Base-by-base conservation (phyloP, 2,113 vertebrate genomes). In the Cavia porcellus region DNA sequence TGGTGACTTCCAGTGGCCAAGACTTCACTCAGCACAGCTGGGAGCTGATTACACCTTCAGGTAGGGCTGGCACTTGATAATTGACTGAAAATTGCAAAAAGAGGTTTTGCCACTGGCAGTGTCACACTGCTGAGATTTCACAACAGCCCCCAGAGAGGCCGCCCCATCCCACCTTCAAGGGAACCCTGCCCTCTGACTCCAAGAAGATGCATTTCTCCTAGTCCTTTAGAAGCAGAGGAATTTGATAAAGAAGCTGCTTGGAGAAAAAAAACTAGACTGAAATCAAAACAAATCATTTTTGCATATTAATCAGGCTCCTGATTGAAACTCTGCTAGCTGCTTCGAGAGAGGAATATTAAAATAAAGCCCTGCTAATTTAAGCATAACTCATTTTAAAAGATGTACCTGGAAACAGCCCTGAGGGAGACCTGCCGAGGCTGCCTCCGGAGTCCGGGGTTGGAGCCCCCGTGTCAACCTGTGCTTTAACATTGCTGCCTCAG, bases 221-320 rank as follows among this genome's bases (percentile, higher is more conserved):
- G 93, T 97, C 70, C 8, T 92, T 96, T 98, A 93, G 96, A 90
- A 97, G 94, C 87, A 97, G 77, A 98, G 92, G 74, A 86, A 94
- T 96, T 94, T 83, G 90, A 97, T 96, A 98, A 96, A 97, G 95
- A 96, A 97, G 93, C 64, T 72, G 42, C 47, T 88, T 89, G 57
- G 86, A 19, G 85, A 30, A 59, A 20, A 2, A 47, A 83, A 75
- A 98, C 91, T 96, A 98, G 96, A 97, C 32, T 87, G 32, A 98
- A 98, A 98, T 98, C 96, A 98, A 98, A 98, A 98, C 98, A 98
- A 98, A 98, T 98, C 96, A 96, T 92, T 97, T 97, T 98, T 97
- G 98, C 98, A 98, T 98, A 97, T 98, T 98, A 98, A 98, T 98
- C 94, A 98, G 96, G 84, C 59, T 94, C 86, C 90, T 98, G 98